A percentile compares a stretch with the other conserved stretches of the same genome.
phyloP scores from a whole-genome alignment of 2,888 invertebrate genomes.

The Nemurella pictetii region DNA sequence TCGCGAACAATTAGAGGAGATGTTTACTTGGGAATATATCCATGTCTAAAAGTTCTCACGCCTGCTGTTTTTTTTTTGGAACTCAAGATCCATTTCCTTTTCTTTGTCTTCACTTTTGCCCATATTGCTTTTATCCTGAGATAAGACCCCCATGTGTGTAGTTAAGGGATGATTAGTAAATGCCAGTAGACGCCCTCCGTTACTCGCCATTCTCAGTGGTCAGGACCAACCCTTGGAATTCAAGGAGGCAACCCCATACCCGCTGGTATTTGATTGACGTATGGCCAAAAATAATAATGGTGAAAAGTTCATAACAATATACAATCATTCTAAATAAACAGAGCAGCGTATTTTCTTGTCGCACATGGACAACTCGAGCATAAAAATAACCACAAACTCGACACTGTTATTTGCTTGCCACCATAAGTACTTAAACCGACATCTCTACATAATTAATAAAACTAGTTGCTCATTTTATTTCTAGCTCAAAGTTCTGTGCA shows the following conservation, averaged over 20 bases:
- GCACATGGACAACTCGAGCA: too few relatives aligned
- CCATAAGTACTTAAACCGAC: too few relatives aligned
- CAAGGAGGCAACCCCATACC: background rate
- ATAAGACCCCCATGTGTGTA: background rate
- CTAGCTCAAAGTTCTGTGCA: background rate
- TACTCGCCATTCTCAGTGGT: background rate
- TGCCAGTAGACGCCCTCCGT: background rate
- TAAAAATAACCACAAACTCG: too few relatives aligned
- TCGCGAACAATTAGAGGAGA: background rate
- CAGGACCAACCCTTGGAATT: background rate
- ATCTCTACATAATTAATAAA: too few relatives aligned
- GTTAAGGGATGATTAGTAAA: constrained; percentile 9
- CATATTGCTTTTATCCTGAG: constrained; percentile 1
- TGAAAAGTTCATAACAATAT: too few relatives aligned
- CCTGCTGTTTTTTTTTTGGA: background rate
- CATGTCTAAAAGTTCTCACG: constrained; percentile 1
- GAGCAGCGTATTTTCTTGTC: too few relatives aligned
- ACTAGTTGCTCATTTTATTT: too few relatives aligned
- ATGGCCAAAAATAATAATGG: too few relatives aligned
- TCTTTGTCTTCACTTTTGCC: constrained; percentile 1
- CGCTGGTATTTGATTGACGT: too few relatives aligned
- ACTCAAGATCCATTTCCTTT: background rate
- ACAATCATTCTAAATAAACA: too few relatives aligned
- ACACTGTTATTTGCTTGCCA: too few relatives aligned
- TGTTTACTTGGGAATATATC: background rate